Evolutionary conservation across 2,888 invertebrate genomes (phyloP).

Genomic region (Acrobasis suavella): DNA sequence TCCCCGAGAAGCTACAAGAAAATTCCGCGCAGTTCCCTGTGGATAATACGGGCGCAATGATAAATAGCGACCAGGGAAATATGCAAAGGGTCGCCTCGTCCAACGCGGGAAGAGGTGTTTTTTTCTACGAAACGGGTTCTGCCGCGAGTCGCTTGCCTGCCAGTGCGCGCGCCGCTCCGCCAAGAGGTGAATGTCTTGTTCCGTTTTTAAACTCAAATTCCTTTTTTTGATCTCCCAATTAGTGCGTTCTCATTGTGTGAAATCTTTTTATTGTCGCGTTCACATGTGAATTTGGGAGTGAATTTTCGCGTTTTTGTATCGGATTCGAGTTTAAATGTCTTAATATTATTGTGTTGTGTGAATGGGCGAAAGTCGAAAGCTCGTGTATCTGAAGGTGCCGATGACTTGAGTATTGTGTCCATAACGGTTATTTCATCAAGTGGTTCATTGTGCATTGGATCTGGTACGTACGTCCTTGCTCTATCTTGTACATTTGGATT

Average conservation of each 20-base stretch:
- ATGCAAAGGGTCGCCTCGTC: conserved; percentile 72
- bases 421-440: conserved; percentile 66
- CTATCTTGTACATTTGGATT: conserved; percentile 30
- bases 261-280: conserved; percentile 35
- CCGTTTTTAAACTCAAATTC: conserved; percentile 49
- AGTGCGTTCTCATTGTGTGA: conserved; percentile 37
- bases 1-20: conserved; percentile 74
- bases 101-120: conserved; percentile 73
- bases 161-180: conserved; percentile 79
- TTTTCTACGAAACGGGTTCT: conserved; percentile 84
- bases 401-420: conserved; percentile 57
- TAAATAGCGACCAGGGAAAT: conserved; percentile 68
- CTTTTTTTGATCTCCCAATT: conserved; percentile 40
- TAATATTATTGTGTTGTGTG: conserved; percentile 44
- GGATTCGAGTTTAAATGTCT: conserved; percentile 29
- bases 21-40: conserved; percentile 45
- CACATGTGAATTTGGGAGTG: conserved; percentile 25
- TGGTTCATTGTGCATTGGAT: conserved; percentile 58
- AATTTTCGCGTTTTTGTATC: conserved; percentile 24
- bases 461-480: conserved; percentile 66
- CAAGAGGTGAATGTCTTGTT: conserved; percentile 78
- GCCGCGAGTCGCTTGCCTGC: conserved; percentile 82
- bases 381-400: conserved; percentile 48
- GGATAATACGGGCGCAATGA: conserved; percentile 61
- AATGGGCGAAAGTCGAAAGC: conserved; percentile 61